Percentiles rank a stretch among this genome's conserved stretches.
Conservation (phyloP, 1,140 invertebrate species). For the Microplitis demolitor region DNA sequence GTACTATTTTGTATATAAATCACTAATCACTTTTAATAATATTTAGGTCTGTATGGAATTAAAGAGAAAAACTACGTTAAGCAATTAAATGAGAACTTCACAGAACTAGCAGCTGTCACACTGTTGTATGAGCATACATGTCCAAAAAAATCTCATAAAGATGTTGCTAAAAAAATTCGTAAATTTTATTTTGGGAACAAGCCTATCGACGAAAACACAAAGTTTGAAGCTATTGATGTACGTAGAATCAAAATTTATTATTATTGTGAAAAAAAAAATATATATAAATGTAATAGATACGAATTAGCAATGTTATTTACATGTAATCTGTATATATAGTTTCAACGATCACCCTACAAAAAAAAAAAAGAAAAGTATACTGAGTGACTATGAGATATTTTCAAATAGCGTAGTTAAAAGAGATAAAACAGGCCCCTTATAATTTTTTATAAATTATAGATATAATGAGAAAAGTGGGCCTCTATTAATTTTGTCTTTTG, state of each 20-base stretch:
- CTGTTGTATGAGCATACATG: conserved; percentile 68
- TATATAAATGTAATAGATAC: neutral
- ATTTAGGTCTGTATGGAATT: conserved; percentile 43
- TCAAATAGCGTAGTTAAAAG: no score
- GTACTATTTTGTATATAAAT: neutral
- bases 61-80: conserved; percentile 34
- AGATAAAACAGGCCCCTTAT: no score
- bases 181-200: conserved; percentile 66
- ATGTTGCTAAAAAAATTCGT: conserved; percentile 64
- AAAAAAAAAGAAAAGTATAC: no score
- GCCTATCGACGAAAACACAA: conserved; percentile 59
- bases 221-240: conserved; percentile 63
- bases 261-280: no score
- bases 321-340: no score
- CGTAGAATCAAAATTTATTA: conserved; percentile 36
- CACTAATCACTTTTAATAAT: conserved; percentile 2
- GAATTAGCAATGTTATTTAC: neutral
- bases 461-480: no score
- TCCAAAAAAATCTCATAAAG: conserved; percentile 42
- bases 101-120: conserved; percentile 64
- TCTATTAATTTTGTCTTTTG: no score
- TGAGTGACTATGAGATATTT: no score
- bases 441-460: no score
- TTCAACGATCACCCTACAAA: no score
- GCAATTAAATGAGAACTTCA: conserved; percentile 63